Evolutionary conservation across 2,888 invertebrate species (phyloP).

Genomic region (Lithosia quadra): DNA sequence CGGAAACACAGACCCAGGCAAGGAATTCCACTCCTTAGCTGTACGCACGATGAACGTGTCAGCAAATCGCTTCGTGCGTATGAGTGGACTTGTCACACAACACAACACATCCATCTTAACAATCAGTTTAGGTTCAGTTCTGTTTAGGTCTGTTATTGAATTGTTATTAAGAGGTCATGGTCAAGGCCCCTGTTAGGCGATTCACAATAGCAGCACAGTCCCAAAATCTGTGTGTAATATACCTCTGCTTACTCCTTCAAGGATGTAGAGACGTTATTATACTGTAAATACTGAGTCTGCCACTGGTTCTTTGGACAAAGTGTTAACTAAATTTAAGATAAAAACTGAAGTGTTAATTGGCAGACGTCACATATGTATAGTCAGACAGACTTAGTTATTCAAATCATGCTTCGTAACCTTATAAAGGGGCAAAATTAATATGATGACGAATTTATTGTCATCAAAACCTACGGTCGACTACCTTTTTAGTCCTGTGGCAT

Average conservation of each 20-base stretch:
- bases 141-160: too few species aligned
- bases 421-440: background rate
- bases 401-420: background rate
- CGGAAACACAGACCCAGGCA: too few species aligned
- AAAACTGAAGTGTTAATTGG: background rate
- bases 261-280: background rate
- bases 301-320: background rate
- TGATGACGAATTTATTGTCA: background rate
- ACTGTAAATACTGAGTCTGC: background rate
- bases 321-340: background rate
- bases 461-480: background rate
- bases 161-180: too few species aligned
- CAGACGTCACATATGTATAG: background rate
- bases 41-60: too few species aligned
- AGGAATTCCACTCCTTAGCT: too few species aligned
- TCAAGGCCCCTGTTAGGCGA: too few species aligned
- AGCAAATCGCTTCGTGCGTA: too few species aligned
- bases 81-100: too few species aligned
- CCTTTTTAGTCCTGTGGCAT: background rate
- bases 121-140: too few species aligned
- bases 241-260: background rate
- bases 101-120: too few species aligned
- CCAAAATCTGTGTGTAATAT: too few species aligned
- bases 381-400: background rate
- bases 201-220: too few species aligned